Base-by-base conservation (phyloP, 2,797 vertebrate species). In the Bradypodion ventrale region DNA sequence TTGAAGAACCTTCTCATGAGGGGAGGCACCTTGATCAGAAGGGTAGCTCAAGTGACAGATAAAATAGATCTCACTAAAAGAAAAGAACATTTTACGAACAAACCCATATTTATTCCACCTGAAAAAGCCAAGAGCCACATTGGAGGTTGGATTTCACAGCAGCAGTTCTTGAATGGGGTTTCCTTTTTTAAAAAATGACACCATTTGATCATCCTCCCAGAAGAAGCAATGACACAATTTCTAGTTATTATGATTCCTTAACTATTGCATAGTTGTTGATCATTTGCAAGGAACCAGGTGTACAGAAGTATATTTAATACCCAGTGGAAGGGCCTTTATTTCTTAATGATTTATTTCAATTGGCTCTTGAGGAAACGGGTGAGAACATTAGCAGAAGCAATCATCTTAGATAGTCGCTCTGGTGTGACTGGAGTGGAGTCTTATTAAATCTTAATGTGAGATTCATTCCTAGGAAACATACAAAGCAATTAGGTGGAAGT, bases 331-430 rank as follows among this genome's bases (percentile, higher is more conserved):
- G 77, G 25, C 77, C 66, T 85, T 83, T 80, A 73, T 68, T 83
- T 88, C 68, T 85, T 88, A 85, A 85, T 83, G 84, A 83, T 83
- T 83, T 46, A 60, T 85, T 88, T 76, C 77, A 85, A 66, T 65
- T 37, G 72, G 72, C 84, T 85, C 81, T 85, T 65, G 84, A 80
- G 80, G 80, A 78, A 86, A 73, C 40, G 23, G 79, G 15, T 9
- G 32, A 60, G 60, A 60, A 80, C 77, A 80, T 83, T 88, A 85
- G 40, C 72, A 80, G 29, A 83, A 78, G 77, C 66, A 86, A 66
- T 80, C 70, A 73, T 80, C 76, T 75, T 85, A 37, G 73, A 85
- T 42, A 80, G 84, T 77, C 83, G 56, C 81, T 75, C 77, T 77
- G 77, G 65, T 76, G 72, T 80, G 77, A 65, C 37, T 65, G 40